These are phyloP conservation scores for Tetramorium simillimum DNA, from an alignment of 1,140 invertebrate genomes.

Conservation along the genomic window DNA sequence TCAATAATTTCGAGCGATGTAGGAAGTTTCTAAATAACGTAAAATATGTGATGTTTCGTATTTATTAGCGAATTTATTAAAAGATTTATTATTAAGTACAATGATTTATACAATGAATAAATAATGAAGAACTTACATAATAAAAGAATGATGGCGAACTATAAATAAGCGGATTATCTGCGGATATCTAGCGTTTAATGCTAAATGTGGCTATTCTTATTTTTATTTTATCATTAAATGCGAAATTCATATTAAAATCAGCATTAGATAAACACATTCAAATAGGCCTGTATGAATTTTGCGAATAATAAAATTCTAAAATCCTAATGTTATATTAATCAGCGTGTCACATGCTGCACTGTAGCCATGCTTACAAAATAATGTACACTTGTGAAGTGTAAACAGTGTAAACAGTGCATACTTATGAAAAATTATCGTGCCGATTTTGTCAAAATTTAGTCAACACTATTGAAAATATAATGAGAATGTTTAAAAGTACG, in stretches of 20 bases:
- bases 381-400: neutral
- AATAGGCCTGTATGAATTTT: neutral
- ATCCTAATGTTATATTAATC: neutral
- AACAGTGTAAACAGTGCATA: neutral
- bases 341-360: slow-evolving; percentile 16
- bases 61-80: slow-evolving; percentile 64
- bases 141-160: slow-evolving; percentile 9
- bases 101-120: slow-evolving; percentile 28
- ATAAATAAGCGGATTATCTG: neutral
- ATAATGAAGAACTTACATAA: neutral
- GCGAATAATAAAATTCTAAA: slow-evolving; percentile 19
- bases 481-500: neutral
- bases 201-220: neutral
- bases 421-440: slow-evolving; percentile 1
- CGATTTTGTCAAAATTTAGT: neutral
- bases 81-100: slow-evolving; percentile 48
- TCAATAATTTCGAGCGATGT: slow-evolving; percentile 14
- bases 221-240: neutral
- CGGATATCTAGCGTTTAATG: neutral
- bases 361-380: slow-evolving; percentile 3
- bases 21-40: slow-evolving; percentile 30
- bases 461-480: slow-evolving; percentile 23
- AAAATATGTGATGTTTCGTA: neutral
- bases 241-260: neutral
- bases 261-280: neutral